Base-by-base conservation (phyloP, 2,113 vertebrate genomes). In the Tricholaema leucomelas region DNA sequence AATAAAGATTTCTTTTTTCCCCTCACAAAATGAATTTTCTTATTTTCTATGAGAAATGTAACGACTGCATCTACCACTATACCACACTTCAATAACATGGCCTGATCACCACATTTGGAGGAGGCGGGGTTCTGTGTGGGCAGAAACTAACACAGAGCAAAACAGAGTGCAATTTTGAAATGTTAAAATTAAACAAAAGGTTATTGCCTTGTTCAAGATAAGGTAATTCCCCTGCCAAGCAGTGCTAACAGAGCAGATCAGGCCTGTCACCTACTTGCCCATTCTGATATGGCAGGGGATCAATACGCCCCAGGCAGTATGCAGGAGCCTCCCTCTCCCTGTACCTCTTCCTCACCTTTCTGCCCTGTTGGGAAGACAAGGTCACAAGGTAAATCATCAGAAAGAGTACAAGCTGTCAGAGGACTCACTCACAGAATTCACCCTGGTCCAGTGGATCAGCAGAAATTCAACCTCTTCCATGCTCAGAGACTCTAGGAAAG, bases 101-200 rank as follows among this genome's bases (percentile, higher is more conserved):
- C 61, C 73, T 40, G 31, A n/a, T 36, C 46, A 56, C 31, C 58
- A 48, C 8, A 3, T 69, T 58, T 61, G 77, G 35, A 75, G 38
- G 24, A 78, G 24, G 24, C 33, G 78, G 50, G n/a, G 24, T 64
- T 58, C 31, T 69, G 46, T 3, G 1, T 61, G 55, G 71, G 48
- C 40, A 90, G 69, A 61, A 12, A 40, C 18, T 16, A 78, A 31
- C 48, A 50, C 23, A 13, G 48, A 50, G 23, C 48, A 50, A 50
- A 20, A 48, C 8, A 72, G 24, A 82, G 18, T n/a, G 15, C 15
- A 52, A 17, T 91, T 93, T 52, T 44, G 23, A 77, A 91, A 85
- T 40, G 64, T 89, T 89, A 82, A 74, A 80, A 91, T 89, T 81
- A 74, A 80, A 85, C 81, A 76, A 95, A 93, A 44, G 52, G 60